These are phyloP conservation scores for Rhopilema esculentum DNA, from an alignment of 30 jellyfish, hydroid and myxozoan species.

Conservation along the genomic window DNA sequence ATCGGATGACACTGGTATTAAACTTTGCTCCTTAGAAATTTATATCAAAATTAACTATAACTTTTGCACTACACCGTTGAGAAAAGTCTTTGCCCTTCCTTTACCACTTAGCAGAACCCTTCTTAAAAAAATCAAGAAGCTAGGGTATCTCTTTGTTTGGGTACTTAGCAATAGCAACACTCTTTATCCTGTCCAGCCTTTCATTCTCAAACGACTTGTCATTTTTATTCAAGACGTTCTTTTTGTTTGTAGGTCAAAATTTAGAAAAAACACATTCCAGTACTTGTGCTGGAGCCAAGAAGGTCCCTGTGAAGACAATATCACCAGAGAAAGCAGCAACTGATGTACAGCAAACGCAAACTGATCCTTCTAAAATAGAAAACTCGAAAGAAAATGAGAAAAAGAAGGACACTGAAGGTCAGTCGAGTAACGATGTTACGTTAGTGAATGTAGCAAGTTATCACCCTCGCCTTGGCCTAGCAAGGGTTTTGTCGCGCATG, in stretches of 20 bases:
- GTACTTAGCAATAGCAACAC: too few species aligned
- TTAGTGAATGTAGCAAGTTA: conserved; percentile 23
- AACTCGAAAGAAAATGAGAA: conserved; percentile 1
- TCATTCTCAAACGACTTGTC: too few species aligned
- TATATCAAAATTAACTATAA: too few species aligned
- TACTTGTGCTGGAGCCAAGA: conserved; percentile 7
- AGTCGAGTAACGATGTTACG: neutral
- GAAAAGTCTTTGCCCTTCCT: too few species aligned
- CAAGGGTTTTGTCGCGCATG: conserved; percentile 64
- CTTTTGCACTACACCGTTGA: too few species aligned
- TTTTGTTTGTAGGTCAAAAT: neutral
- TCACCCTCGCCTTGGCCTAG: conserved; percentile 85
- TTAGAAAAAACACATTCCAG: neutral
- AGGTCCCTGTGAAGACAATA: neutral
- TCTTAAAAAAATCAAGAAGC: too few species aligned
- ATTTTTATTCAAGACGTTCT: too few species aligned
- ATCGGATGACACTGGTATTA: too few species aligned
- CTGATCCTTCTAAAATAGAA: conserved; percentile 3
- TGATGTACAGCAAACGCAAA: neutral
- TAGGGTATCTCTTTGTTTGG: too few species aligned
- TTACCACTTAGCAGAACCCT: too few species aligned
- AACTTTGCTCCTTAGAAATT: too few species aligned
- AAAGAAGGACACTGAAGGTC: neutral
- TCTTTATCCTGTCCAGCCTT: too few species aligned
- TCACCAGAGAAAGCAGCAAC: neutral